phyloP scores from a whole-genome alignment of 2,113 vertebrate genomes.

The Bujurquina vittata region DNA sequence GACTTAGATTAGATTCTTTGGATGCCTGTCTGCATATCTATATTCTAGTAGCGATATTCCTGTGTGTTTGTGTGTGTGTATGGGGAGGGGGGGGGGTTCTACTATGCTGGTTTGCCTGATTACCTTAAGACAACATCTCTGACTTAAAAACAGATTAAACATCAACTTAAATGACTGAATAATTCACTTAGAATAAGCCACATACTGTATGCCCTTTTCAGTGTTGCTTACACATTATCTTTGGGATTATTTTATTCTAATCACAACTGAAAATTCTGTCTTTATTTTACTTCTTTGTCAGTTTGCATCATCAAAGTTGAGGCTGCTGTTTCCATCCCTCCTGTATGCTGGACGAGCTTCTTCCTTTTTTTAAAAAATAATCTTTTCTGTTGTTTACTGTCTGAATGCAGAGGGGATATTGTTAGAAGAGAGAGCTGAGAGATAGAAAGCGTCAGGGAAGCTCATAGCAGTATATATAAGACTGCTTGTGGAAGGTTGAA shows the following conservation, averaged over 20 bases:
- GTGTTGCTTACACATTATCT: not conserved
- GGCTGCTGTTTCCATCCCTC: constrained; percentile 42
- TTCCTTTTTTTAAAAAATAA: constrained; percentile 40
- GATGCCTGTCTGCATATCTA: constrained; percentile 17
- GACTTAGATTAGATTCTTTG: not conserved
- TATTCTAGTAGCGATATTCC: not conserved
- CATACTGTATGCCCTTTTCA: not conserved
- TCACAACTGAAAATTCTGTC: not conserved
- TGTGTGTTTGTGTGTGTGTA: not conserved
- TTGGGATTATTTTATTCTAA: not conserved
- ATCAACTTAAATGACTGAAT: not conserved
- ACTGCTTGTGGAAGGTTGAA: constrained; percentile 23
- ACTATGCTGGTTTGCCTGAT: not conserved
- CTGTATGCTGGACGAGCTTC: constrained; percentile 20
- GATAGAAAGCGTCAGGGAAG: not conserved
- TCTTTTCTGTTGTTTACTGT: constrained; percentile 55
- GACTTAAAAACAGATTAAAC: not conserved
- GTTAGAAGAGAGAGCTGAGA: constrained; percentile 23
- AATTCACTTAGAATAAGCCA: not conserved
- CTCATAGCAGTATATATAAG: not conserved
- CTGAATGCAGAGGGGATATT: constrained; percentile 30
- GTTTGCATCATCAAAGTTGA: constrained; percentile 9
- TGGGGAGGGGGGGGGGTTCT: no score
- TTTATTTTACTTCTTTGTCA: not conserved
- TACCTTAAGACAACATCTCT: constrained; percentile 11